Conservation (phyloP, 2,113 vertebrate species). For the Engystomops pustulosus region DNA sequence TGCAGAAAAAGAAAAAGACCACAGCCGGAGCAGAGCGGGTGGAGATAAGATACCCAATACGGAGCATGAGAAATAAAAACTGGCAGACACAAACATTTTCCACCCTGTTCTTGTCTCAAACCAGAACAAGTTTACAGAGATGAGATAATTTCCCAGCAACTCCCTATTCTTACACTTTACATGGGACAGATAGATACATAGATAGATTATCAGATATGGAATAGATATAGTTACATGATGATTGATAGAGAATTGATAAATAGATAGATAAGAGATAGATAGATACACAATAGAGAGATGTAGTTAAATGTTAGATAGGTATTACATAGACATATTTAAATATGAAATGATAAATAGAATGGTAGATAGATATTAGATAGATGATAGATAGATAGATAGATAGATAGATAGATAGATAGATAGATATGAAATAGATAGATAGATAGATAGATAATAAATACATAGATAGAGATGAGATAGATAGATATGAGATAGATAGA, state of each 20-base stretch:
- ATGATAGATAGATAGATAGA: not conserved
- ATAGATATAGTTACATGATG: too few species aligned
- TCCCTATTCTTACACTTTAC: not conserved
- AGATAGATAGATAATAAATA: constrained; percentile 9
- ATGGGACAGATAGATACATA: not conserved
- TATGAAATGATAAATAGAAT: not conserved
- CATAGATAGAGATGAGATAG: not conserved
- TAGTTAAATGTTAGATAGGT: not conserved
- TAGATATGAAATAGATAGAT: constrained; percentile 12
- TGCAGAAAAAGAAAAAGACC: not conserved
- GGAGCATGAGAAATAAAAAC: constrained; percentile 51
- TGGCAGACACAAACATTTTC: constrained; percentile 47
- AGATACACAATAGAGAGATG: not conserved
- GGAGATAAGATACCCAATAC: constrained; percentile 20
- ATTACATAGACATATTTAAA: too few species aligned
- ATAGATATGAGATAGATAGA: not conserved
- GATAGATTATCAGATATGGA: not conserved
- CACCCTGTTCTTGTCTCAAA: constrained; percentile 23
- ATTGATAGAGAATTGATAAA: too few species aligned
- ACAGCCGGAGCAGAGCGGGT: not conserved
- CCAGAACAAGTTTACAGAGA: not conserved
- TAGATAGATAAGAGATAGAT: constrained; percentile 17
- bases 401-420: not conserved
- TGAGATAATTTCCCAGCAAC: constrained; percentile 20
- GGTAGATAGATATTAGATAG: not conserved